A percentile compares a stretch with the other conserved stretches of the same genome.
Evolutionary conservation across 2,113 vertebrate species (phyloP).

Genomic region (Atherinomorus stipes): DNA sequence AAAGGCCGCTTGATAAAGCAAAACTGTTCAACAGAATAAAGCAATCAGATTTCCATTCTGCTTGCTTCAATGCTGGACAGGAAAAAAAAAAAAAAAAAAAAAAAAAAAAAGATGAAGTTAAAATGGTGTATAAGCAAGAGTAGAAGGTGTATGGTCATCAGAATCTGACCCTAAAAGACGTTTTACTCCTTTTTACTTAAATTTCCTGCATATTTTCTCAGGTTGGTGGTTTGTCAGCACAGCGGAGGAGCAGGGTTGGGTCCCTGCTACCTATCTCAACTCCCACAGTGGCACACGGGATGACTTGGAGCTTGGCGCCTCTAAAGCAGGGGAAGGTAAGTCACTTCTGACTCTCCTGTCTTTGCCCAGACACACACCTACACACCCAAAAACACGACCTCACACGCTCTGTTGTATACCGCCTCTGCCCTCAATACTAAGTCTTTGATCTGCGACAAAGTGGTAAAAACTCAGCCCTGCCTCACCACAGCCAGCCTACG

Average conservation of each 20-base stretch:
- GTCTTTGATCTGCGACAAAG: slow-evolving; percentile 59
- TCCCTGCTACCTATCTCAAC: slow-evolving; percentile 96
- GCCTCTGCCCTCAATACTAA: slow-evolving; percentile 18
- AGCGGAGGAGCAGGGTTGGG: slow-evolving; percentile 97
- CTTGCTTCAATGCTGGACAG: too few species aligned
- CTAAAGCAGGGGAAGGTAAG: slow-evolving; percentile 94
- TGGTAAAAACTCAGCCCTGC: slow-evolving; percentile 23
- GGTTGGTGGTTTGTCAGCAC: slow-evolving; percentile 99
- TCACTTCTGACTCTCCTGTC: slow-evolving; percentile 16
- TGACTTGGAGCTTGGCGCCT: slow-evolving; percentile 91
- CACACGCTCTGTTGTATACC: slow-evolving; percentile 30
- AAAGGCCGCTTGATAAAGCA: too few species aligned
- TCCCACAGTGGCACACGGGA: slow-evolving; percentile 94
- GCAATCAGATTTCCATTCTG: too few species aligned
- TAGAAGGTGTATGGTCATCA: slow-evolving; percentile 4
- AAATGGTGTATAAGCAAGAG: neutral
- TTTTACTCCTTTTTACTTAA: neutral
- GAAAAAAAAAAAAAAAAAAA: too few species aligned
- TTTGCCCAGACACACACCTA: slow-evolving; percentile 24
- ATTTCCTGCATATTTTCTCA: slow-evolving; percentile 61
- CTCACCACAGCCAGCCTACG: slow-evolving; percentile 28
- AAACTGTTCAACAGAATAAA: too few species aligned
- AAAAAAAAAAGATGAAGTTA: too few species aligned
- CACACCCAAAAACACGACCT: slow-evolving; percentile 21
- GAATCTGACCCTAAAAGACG: slow-evolving; percentile 3